These are phyloP conservation scores for Brachyrhaphis roseni DNA, from an alignment of 2,797 vertebrate genomes.

Conservation along the genomic window DNA sequence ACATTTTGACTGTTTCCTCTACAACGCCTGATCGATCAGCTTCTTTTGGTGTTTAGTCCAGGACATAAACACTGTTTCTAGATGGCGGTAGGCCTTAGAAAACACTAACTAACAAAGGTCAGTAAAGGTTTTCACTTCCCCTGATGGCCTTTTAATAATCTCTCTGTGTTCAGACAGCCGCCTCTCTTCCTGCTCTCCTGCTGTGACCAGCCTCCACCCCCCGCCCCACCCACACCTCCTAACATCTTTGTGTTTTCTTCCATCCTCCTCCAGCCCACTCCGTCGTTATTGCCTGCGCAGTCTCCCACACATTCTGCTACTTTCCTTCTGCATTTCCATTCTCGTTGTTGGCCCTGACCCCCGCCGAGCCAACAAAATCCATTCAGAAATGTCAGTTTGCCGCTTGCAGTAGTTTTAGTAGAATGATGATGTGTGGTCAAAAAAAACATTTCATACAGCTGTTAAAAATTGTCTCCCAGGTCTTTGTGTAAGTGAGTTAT, in stretches of 20 bases:
- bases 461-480: neutral
- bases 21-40: neutral
- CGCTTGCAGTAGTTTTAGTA: neutral
- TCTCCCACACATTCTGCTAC: neutral
- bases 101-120: constrained; percentile 29
- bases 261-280: neutral
- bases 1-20: neutral
- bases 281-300: neutral
- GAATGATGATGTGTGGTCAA: neutral
- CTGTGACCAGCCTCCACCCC: neutral
- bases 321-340: neutral
- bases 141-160: constrained; percentile 32
- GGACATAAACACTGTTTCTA: neutral
- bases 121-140: constrained; percentile 32
- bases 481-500: neutral
- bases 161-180: neutral
- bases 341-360: neutral
- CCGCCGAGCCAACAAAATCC: neutral
- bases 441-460: neutral
- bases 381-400: neutral
- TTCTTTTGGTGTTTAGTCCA: neutral
- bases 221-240: neutral
- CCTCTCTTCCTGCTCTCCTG: constrained; percentile 7
- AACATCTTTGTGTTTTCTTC: neutral
- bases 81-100: neutral